Percentiles rank a stretch among this genome's conserved stretches.
phyloP scores from a whole-genome alignment of 1,140 invertebrate genomes.

The Conus ventricosus region DNA sequence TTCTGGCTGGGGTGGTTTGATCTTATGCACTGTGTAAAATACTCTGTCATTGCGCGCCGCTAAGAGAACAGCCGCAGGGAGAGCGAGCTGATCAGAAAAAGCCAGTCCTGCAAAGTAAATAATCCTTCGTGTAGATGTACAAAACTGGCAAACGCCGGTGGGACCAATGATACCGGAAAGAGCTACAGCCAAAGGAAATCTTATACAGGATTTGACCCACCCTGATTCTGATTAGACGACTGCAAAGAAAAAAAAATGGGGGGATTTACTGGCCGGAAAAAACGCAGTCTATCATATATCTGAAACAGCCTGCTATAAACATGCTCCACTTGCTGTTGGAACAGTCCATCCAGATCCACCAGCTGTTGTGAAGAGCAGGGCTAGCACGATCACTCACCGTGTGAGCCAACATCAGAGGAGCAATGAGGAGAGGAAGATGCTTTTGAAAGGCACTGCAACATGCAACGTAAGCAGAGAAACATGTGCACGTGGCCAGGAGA shows the following conservation, averaged over 20 bases:
- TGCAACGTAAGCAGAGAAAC: neutral
- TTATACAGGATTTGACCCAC: neutral
- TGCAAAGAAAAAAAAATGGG: neutral
- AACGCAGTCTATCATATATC: neutral
- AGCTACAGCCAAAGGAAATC: neutral
- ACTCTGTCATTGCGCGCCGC: neutral
- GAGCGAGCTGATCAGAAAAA: neutral
- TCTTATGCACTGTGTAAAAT: no score
- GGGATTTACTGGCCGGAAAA: neutral
- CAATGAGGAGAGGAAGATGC: neutral
- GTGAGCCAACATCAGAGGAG: neutral
- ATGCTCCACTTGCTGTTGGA: neutral
- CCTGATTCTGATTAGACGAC: neutral
- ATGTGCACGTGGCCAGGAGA: constrained; percentile 5
- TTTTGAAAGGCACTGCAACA: neutral
- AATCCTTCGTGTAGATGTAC: neutral
- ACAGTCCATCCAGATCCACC: neutral
- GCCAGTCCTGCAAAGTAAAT: constrained; percentile 9
- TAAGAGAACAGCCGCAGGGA: neutral
- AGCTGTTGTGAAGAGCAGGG: neutral
- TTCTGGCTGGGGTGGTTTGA: no score
- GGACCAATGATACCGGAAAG: neutral
- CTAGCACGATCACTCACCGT: neutral
- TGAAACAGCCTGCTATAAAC: neutral
- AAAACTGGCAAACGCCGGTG: neutral